These are phyloP conservation scores for Hydrotaea diabolus DNA, from an alignment of 2,888 invertebrate genomes.

Conservation along the genomic window DNA sequence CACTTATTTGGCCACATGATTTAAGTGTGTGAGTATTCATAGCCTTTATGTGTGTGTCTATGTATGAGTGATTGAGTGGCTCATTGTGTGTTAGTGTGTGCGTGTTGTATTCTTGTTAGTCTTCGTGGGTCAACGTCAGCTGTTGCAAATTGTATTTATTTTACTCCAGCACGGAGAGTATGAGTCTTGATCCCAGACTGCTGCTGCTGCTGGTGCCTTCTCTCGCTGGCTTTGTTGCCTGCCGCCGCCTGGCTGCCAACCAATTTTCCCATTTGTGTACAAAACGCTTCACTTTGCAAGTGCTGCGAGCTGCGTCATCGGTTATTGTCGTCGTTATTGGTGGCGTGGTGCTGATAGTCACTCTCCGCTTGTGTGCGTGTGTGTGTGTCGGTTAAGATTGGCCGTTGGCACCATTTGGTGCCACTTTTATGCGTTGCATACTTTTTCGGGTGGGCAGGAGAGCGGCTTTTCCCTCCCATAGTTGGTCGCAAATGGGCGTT, in stretches of 20 bases:
- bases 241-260: not conserved
- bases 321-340: slow-evolving; percentile 63
- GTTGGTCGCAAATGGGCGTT: slow-evolving; percentile 44
- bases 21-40: not conserved
- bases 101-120: slow-evolving; percentile 15
- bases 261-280: slow-evolving; percentile 27
- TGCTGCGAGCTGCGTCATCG: slow-evolving; percentile 66
- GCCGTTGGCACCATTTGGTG: slow-evolving; percentile 67
- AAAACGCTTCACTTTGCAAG: slow-evolving; percentile 46
- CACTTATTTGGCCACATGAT: too few relatives aligned
- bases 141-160: slow-evolving; percentile 70
- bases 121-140: slow-evolving; percentile 70
- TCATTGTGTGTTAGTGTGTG: not conserved
- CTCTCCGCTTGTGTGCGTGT: not conserved
- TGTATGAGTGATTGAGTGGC: slow-evolving; percentile 10
- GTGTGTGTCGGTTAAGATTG: slow-evolving; percentile 54
- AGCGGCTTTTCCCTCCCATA: slow-evolving; percentile 17
- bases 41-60: not conserved
- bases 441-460: not conserved
- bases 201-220: slow-evolving; percentile 53
- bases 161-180: slow-evolving; percentile 45
- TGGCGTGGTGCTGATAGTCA: not conserved
- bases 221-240: slow-evolving; percentile 48
- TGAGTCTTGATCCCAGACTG: slow-evolving; percentile 61
- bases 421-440: slow-evolving; percentile 57